Percentiles rank a stretch among this genome's conserved stretches.
Conservation (phyloP, 1,140 invertebrate species). For the Adelges cooleyi region DNA sequence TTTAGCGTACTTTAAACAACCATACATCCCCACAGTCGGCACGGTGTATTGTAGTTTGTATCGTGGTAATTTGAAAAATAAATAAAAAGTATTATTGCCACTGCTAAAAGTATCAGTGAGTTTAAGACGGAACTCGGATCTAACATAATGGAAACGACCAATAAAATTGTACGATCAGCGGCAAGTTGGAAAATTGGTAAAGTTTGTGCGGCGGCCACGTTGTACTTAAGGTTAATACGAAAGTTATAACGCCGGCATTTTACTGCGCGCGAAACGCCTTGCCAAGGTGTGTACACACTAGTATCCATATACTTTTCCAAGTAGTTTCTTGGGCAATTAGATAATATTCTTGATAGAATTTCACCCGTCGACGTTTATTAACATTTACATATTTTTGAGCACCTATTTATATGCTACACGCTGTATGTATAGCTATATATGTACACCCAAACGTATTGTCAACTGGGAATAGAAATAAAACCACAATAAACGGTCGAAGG, state of each 20-base stretch:
- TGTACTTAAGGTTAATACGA: conserved; percentile 6
- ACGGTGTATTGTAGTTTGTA: too few species aligned
- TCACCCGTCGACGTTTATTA: too few species aligned
- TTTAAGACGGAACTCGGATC: not conserved
- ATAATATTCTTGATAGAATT: too few species aligned
- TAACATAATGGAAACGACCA: not conserved
- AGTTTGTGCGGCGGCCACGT: not conserved
- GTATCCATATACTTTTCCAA: not conserved
- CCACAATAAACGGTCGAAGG: too few species aligned
- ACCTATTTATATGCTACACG: too few species aligned
- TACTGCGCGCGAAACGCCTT: not conserved
- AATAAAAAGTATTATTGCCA: not conserved
- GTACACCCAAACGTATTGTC: too few species aligned
- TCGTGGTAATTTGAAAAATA: conserved; percentile 4
- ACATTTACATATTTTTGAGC: too few species aligned
- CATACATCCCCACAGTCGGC: too few species aligned
- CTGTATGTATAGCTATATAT: too few species aligned
- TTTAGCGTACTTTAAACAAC: too few species aligned
- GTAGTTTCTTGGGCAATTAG: not conserved
- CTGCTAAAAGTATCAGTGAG: not conserved
- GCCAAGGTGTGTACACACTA: not conserved
- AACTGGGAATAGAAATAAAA: too few species aligned
- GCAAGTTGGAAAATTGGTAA: conserved; percentile 19
- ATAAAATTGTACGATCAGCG: conserved; percentile 2
- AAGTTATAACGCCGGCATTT: not conserved